Evolutionary conservation across 2,888 invertebrate species (phyloP), one percentile per base, ranked within the genome.

Genomic region (Mythimna ferrago): DNA sequence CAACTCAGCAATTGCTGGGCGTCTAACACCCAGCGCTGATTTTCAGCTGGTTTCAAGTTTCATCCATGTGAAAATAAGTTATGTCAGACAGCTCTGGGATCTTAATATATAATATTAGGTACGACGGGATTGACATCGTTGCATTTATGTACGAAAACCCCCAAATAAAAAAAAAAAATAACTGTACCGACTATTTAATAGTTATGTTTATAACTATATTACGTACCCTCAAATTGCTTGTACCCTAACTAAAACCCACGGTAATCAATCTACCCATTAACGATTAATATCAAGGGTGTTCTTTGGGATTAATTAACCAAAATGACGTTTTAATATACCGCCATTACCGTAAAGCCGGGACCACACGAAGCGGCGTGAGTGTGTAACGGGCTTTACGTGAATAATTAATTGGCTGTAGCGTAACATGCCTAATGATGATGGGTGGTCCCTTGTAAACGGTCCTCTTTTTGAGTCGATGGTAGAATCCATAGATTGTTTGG

Each of bases 301-400:
- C 68, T 67, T 48, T 35, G 14, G 38, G 61, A 76, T 77, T 82
- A 83, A 82, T 81, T 82, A 81, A 67, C 53, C 73, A 74, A 77
- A 81, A 84, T 58, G 72, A 78, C 66, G 57, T 72, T 81, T 76
- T 81, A 82, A 83, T 81, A 71, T 58, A 63, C 57, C 66, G 44
- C 38, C 70, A 78, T 81, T 72, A 76, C 9, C 16, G 66, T 69
- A 57, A 76, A 44, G 58, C 58, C 35, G 76, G 35, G 54, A 11
- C 48, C 66, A 66, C 66, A 70, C 9, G 51, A 14, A 38, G 21
- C 41, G 32, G 10, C 35, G 11, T 32, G 51, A 58, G 51, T 63
- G 35, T 60, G 35, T 16, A 21, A 41, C 57, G 61, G 53, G 32
- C 26, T 64, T 56, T 64, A n/a, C 11, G 1, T 44, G n/a, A 61